Conservation (phyloP, 2,888 invertebrate genomes). For the Trachelus troglodyta region DNA sequence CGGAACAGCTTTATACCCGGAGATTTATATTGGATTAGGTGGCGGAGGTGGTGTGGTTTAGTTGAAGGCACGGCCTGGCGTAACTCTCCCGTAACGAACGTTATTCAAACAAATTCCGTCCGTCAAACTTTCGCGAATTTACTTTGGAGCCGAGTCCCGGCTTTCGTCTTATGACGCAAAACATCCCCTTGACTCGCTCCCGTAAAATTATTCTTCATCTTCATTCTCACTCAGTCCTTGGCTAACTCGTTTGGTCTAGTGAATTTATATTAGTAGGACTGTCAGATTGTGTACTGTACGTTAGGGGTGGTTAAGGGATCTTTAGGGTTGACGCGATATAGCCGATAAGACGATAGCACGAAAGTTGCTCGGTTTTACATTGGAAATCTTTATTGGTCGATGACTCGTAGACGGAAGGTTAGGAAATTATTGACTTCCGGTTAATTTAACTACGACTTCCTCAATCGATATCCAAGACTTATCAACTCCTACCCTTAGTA, state of each 20-base stretch:
- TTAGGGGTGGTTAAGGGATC: neutral
- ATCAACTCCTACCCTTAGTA: neutral
- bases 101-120: slow-evolving; percentile 34
- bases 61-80: slow-evolving; percentile 39
- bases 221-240: neutral
- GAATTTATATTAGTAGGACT: neutral
- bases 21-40: slow-evolving; percentile 61
- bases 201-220: neutral
- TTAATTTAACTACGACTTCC: neutral
- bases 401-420: neutral
- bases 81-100: slow-evolving; percentile 39
- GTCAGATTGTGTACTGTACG: neutral
- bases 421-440: neutral
- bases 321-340: neutral
- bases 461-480: neutral
- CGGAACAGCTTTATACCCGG: slow-evolving; percentile 60
- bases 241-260: neutral
- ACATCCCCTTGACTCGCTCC: neutral
- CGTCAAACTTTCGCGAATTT: slow-evolving; percentile 19
- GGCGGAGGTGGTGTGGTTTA: slow-evolving; percentile 51
- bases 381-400: neutral
- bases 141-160: neutral
- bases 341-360: neutral
- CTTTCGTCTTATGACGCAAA: neutral
- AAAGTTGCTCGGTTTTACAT: neutral